Evolutionary conservation across 2,888 invertebrate genomes (phyloP).

Genomic region (Baronia brevicornis): DNA sequence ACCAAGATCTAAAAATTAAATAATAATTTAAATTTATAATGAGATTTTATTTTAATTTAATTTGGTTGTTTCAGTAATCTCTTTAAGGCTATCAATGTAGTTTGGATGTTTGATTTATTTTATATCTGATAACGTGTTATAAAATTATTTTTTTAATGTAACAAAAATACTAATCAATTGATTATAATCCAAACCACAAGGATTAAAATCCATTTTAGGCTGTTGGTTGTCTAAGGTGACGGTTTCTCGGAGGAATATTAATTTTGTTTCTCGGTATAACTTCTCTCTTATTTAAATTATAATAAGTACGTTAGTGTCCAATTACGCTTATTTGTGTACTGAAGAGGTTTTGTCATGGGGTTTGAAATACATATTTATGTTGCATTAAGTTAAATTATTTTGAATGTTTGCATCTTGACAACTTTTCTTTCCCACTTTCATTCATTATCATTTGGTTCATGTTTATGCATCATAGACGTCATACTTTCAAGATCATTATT

Average conservation of each 20-base stretch:
- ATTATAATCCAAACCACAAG: conserved; percentile 9
- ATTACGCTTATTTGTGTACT: conserved; percentile 46
- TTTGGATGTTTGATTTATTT: conserved; percentile 11
- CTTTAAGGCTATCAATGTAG: conserved; percentile 1
- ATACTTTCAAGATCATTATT: conserved; percentile 42
- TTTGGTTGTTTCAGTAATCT: conserved; percentile 16
- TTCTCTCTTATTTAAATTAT: conserved; percentile 25
- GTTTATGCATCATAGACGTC: conserved; percentile 55
- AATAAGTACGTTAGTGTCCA: conserved; percentile 31
- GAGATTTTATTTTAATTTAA: conserved; percentile 1
- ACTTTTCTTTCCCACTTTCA: conserved; percentile 61
- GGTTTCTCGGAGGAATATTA: conserved; percentile 31
- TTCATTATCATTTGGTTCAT: conserved; percentile 44
- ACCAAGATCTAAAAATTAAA: no score
- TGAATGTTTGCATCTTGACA: conserved; percentile 76
- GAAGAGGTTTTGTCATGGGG: conserved; percentile 62
- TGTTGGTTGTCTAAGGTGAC: conserved; percentile 33
- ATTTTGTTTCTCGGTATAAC: conserved; percentile 12
- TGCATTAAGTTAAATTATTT: conserved; percentile 54
- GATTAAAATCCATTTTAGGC: conserved; percentile 1
- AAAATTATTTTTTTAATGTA: no score
- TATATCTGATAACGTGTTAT: no score
- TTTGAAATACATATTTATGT: conserved; percentile 69
- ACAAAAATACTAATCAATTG: no score
- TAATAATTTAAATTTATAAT: no score